A percentile compares a stretch with the other conserved stretches of the same genome.
These are phyloP conservation scores for Sitta europaea DNA, from an alignment of 2,113 vertebrate genomes.

Conservation along the genomic window DNA sequence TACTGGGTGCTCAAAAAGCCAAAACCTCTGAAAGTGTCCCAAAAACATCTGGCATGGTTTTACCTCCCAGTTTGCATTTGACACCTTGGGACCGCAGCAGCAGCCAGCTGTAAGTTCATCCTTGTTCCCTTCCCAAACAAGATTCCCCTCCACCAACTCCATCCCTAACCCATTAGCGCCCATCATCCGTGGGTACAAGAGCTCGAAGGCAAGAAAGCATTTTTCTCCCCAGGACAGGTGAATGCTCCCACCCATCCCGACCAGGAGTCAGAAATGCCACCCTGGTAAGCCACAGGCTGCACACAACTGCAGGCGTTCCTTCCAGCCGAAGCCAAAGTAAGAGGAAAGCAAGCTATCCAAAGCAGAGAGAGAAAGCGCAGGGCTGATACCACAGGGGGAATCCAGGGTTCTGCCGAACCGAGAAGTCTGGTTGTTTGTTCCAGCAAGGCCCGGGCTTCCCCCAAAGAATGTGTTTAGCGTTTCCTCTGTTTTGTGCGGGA, in stretches of 20 bases:
- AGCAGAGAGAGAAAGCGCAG: neutral
- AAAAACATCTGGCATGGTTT: neutral
- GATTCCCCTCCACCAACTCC: neutral
- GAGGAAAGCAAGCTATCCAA: neutral
- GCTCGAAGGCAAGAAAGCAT: rapidly evolving
- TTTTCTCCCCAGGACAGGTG: neutral
- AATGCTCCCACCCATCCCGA: neutral
- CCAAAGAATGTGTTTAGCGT: neutral
- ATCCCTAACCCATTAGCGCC: neutral
- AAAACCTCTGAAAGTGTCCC: neutral
- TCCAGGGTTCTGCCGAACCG: neutral
- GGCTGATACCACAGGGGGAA: too few species aligned
- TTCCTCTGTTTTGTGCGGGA: neutral
- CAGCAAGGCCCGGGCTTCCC: neutral
- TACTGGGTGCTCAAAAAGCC: neutral
- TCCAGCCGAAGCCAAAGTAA: neutral
- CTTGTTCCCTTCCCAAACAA: neutral
- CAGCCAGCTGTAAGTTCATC: neutral
- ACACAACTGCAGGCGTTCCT: neutral
- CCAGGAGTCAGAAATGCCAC: neutral
- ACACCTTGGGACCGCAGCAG: neutral
- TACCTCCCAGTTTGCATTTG: neutral
- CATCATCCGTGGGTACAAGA: neutral
- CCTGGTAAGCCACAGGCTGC: neutral
- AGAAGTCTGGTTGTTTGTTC: neutral